phyloP scores from a whole-genome alignment of 2,888 invertebrate species.

The Tetranychus truncatus region DNA sequence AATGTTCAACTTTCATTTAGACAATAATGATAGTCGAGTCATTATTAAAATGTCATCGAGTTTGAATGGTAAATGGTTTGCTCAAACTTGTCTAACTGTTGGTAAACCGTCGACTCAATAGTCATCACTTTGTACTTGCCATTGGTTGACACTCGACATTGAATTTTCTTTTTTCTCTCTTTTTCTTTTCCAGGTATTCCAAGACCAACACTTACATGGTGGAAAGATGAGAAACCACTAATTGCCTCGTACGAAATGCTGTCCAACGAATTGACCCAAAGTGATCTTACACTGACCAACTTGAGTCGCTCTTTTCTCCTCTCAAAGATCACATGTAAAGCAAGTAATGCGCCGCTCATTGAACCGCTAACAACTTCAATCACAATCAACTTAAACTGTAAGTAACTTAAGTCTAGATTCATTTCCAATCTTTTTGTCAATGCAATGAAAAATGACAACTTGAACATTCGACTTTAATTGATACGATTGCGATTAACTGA shows the following conservation, averaged over 20 bases:
- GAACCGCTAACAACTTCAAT: conserved; percentile 23
- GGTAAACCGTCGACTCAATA: too few relatives aligned
- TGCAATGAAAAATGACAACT: too few relatives aligned
- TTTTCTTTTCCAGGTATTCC: conserved; percentile 22
- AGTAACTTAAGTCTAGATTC: background rate
- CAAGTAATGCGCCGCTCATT: conserved; percentile 24
- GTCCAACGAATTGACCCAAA: conserved; percentile 24
- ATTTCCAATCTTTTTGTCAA: background rate
- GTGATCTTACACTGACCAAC: conserved; percentile 23
- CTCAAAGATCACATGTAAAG: conserved; percentile 24
- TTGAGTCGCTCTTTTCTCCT: conserved; percentile 23
- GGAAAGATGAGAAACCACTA: conserved; percentile 17
- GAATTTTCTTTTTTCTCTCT: too few relatives aligned
- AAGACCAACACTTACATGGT: conserved; percentile 25
- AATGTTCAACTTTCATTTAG: too few relatives aligned
- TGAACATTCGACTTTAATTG: too few relatives aligned
- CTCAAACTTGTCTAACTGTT: too few relatives aligned
- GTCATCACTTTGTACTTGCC: too few relatives aligned
- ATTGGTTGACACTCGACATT: too few relatives aligned
- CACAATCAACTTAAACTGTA: conserved; percentile 26
- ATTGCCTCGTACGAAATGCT: conserved; percentile 23
- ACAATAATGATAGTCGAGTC: too few relatives aligned
- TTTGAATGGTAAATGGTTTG: too few relatives aligned
- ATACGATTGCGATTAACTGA: too few relatives aligned
- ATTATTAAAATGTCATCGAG: too few relatives aligned